Base-by-base conservation (phyloP, 2,888 invertebrate genomes). In the Linnaemya vulpina region DNA sequence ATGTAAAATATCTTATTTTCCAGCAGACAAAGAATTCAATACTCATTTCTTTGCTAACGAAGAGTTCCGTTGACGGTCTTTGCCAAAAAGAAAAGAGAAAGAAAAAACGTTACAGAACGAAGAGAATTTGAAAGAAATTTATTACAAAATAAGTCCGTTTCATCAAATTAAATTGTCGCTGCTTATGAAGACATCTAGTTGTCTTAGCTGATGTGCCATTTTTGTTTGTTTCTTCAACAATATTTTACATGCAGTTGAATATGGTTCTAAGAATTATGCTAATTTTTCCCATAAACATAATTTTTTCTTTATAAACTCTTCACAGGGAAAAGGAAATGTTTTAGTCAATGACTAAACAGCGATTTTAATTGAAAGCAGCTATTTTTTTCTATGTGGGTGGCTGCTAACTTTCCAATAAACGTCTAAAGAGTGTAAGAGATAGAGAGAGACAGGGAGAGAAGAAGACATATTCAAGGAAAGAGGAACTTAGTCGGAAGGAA, bases 81-180 rank as follows among this genome's bases (percentile, higher is more conserved):
- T 74, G 75, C 75, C 62, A 75, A 74, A 73, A 74, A 65, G 2
- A 17, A 35, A 35, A n/a, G n/a, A n/a, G n/a, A n/a, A 25, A 58
- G 7, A 3, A 22, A 22, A 51, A 7, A 35, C 10, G 8, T n/a
- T 22, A 1, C n/a, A 65, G 3, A 46, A 25, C 3, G 10, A 1
- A 35, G 51, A 22, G 58, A 8, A 65, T 49, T 4, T 3, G 10
- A 55, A 73, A 51, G 49, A 73, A 51, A 70, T 67, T 53, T 68
- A 68, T 81, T 81, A 62, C 17, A 43, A 30, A 55, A 82, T 82
- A 70, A 82, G 70, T 76, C 38, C 70, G 75, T 82, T 68, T 55
- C 70, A 22, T 81, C 81, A 82, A 82, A 70, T 82, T 46, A 70
- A 76, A 70, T 70, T 82, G 81, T 70, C 70, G 17, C 68, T 75